Evolutionary conservation across 2,888 invertebrate genomes (phyloP).

Genomic region (Osmoderma eremita): DNA sequence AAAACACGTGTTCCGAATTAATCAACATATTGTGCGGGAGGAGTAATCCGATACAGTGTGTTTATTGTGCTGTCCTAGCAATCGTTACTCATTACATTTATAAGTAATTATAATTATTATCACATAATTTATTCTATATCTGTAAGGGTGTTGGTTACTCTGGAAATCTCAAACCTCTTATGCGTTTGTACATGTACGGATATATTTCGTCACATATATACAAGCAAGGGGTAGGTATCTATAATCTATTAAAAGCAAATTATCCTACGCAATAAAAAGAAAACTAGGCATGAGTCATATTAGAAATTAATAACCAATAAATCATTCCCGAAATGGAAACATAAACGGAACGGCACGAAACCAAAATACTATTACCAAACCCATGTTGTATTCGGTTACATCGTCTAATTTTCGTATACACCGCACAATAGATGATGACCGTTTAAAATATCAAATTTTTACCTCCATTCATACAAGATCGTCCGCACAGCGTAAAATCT

Average conservation of each 20-base stretch:
- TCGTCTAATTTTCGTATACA: neutral
- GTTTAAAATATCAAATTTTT: neutral
- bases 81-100: no score
- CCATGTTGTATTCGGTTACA: slow-evolving; percentile 20
- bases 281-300: slow-evolving; percentile 10
- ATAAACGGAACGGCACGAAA: slow-evolving; percentile 1
- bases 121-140: no score
- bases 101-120: no score
- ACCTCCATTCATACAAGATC: slow-evolving; percentile 1
- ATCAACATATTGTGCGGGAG: no score
- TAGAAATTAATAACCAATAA: slow-evolving; percentile 25
- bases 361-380: neutral
- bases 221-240: no score
- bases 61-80: no score
- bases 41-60: no score
- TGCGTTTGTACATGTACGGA: no score
- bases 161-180: no score
- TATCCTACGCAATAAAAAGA: slow-evolving; percentile 1
- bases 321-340: slow-evolving; percentile 21
- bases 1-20: no score
- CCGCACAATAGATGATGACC: neutral
- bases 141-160: no score
- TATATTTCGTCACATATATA: no score
- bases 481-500: neutral
- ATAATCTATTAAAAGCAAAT: neutral